Conservation (phyloP, 92 coral and sea anemone species). For the Epizoanthus illoricatus region DNA sequence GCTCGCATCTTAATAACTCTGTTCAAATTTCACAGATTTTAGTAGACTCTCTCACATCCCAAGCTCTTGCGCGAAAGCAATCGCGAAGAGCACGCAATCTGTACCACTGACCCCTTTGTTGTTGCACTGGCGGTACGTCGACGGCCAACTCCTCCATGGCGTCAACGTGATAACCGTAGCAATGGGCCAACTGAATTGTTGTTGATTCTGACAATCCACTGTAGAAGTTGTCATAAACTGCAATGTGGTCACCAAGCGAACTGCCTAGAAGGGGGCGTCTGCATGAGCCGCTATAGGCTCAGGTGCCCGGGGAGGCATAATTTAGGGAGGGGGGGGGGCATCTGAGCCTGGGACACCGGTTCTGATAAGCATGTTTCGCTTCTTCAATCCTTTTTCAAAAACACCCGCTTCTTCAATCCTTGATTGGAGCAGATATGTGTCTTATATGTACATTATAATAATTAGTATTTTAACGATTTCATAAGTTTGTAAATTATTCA, state of each 20-base stretch:
- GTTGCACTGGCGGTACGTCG: conserved; percentile 30
- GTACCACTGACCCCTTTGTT: conserved; percentile 8
- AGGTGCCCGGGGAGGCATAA: no score
- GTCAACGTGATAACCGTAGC: conserved; percentile 26
- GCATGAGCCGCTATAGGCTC: no score
- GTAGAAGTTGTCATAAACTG: neutral
- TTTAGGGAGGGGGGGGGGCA: no score
- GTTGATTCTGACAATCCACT: neutral
- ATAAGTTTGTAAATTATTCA: no score
- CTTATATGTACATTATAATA: no score
- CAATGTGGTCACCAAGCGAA: conserved; percentile 33
- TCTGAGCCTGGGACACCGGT: no score
- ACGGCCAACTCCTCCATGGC: conserved; percentile 30
- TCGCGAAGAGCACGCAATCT: conserved; percentile 42
- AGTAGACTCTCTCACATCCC: conserved; percentile 32
- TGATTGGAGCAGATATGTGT: no score
- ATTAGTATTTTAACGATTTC: no score
- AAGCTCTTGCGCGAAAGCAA: conserved; percentile 47
- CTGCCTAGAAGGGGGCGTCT: neutral
- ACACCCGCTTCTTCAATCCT: no score
- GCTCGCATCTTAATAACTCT: conserved; percentile 32
- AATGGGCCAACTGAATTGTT: conserved; percentile 35
- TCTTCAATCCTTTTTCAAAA: no score
- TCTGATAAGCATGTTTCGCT: no score
- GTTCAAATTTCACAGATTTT: conserved; percentile 21